Evolutionary conservation across 1,140 invertebrate genomes (phyloP), one percentile per base, ranked within the genome.

Genomic region (Pararge aegeria): DNA sequence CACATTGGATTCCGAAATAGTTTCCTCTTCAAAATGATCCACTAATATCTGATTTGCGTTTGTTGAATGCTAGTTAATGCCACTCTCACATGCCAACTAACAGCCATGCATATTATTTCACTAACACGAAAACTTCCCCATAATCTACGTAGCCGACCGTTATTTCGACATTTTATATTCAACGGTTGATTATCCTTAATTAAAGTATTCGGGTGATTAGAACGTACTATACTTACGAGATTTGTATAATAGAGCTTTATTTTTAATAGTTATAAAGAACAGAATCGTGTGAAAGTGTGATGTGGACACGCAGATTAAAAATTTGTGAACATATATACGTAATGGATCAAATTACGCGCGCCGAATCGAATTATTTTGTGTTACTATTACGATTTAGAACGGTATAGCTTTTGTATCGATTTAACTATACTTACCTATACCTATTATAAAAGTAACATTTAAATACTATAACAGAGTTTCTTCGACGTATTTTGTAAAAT

Each of bases 1-100:
- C 56, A 61, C 54, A 46, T 24, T 48, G 54, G 20, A 66, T 59
- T 59, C 55, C 46, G 57, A 62, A 70, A 74, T 74, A 58, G 68
- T 66, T 79, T 78, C 75, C 73, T 77, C 64, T 72, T 61, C 69
- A 69, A 76, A 80, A 84, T 77, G 70, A 78, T 75, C 70, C 68
- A 44, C 71, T 85, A 82, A 83, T 83, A 79, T 79, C 69, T 66
- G 73, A 76, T 82, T 83, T 79, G 80, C 78, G 80, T 83, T 83
- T 70, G 60, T 59, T 58, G 59, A 68, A 65, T 37, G 30, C 29
- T 13, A 49, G 55, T 61, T 82, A 82, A 81, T 81, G 69, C 61
- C 70, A 51, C 54, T 55, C 58, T 75, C 64, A 76, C 75, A 84
- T 81, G 77, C 78, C 51, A n/a, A n/a, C n/a, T n/a, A n/a, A 80